A percentile compares a stretch with the other conserved stretches of the same genome.
phyloP scores from a whole-genome alignment of 2,113 vertebrate species.

The Phalacrocorax carbo region DNA sequence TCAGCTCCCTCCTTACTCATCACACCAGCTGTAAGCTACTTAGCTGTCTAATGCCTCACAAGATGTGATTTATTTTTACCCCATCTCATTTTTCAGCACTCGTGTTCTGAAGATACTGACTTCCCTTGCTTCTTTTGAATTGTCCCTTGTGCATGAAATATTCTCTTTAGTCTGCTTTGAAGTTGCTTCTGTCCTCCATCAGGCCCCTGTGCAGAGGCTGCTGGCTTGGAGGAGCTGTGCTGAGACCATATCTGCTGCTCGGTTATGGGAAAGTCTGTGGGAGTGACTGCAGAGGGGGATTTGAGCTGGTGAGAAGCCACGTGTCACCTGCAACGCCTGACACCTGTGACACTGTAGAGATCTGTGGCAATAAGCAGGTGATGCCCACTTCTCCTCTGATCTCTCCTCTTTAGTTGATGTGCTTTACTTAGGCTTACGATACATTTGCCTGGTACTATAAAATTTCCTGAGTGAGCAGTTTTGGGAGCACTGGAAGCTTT shows the following conservation, averaged over 20 bases:
- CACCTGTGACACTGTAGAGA: neutral
- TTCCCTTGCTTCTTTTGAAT: neutral
- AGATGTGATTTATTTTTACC: neutral
- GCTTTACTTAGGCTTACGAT: neutral
- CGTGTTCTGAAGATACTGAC: neutral
- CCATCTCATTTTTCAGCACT: neutral
- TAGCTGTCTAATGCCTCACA: neutral
- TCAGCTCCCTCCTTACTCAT: neutral
- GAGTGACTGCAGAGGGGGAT: neutral
- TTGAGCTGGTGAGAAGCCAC: neutral
- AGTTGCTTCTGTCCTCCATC: neutral
- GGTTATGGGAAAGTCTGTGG: neutral
- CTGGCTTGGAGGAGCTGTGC: neutral
- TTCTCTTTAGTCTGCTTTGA: neutral
- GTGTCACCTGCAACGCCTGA: rapidly evolving
- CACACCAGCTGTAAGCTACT: neutral
- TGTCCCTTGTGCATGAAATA: neutral
- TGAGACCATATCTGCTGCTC: rapidly evolving
- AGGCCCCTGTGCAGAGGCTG: neutral
- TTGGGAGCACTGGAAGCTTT: neutral
- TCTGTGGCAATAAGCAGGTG: neutral
- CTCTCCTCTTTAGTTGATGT: neutral
- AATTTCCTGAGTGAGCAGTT: neutral
- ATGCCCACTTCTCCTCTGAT: neutral
- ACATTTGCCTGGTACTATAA: neutral